Percentiles rank a stretch among this genome's conserved stretches.
Conservation (phyloP, 2,888 invertebrate species). For the Orthonevra nobilis region DNA sequence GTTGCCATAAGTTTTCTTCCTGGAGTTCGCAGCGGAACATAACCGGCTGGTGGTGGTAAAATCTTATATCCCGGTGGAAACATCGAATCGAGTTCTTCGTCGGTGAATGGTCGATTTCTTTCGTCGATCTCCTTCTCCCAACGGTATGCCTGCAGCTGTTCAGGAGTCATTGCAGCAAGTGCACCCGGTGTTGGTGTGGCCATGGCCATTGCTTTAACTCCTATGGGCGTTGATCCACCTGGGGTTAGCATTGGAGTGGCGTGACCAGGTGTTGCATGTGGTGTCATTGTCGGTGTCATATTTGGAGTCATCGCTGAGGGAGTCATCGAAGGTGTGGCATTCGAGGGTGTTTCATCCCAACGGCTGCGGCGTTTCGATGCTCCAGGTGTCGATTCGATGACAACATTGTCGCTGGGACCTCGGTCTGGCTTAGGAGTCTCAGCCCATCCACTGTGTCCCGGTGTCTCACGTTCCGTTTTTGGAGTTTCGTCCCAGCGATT, state of each 20-base stretch:
- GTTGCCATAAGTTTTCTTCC: conserved; percentile 98
- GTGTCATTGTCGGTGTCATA: conserved; percentile 87
- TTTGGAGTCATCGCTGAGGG: conserved; percentile 84
- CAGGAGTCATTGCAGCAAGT: conserved; percentile 98
- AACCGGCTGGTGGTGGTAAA: conserved; percentile 96
- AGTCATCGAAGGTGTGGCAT: conserved; percentile 87
- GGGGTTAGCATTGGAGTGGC: conserved; percentile 88
- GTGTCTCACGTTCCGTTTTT: conserved; percentile 97
- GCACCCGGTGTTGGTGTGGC: conserved; percentile 98
- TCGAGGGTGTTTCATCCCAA: conserved; percentile 99
- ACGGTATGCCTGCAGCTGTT: conserved; percentile 97
- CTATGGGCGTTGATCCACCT: conserved; percentile 92
- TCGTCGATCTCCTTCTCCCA: conserved; percentile 99
- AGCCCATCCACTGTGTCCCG: conserved; percentile 99
- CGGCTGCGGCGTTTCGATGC: conserved; percentile 96
- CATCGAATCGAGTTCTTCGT: conserved; percentile 98
- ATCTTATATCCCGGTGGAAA: conserved; percentile 99
- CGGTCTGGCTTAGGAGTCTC: conserved; percentile 98
- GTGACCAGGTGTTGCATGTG: conserved; percentile 87
- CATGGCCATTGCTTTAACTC: conserved; percentile 98
- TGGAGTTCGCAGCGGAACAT: conserved; percentile 97
- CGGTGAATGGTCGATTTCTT: conserved; percentile 96
- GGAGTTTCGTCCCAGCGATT: conserved; percentile 99
- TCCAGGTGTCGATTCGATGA: conserved; percentile 96
- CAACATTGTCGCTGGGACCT: conserved; percentile 85